Evolutionary conservation across 2,797 vertebrate genomes (phyloP), one percentile per base, ranked within the genome.

Genomic region (Phataginus tricuspis): DNA sequence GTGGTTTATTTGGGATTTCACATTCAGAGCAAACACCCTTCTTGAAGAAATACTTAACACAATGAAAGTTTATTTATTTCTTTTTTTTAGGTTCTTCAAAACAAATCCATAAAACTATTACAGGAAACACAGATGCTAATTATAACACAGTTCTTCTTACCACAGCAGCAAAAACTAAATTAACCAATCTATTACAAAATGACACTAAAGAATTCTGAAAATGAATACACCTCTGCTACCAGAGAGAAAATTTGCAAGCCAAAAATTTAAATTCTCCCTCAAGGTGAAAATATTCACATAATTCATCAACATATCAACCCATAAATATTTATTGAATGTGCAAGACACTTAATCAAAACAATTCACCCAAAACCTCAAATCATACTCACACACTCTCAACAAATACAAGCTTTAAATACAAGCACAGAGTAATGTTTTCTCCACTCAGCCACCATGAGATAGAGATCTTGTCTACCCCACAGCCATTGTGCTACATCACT

Each of bases 1-100:
- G 57, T 82, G 11, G 27, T 68, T 45, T 95, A 92, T 74, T 75
- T 79, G 64, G 23, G 29, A 74, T 78, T 84, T 89, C 31, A 83
- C 29, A 90, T 57, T 78, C 90, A 95, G 19, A 85, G 37, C 18
- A 86, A 86, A 85, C 45, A 90, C 6, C 63, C 57, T 68, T 92
- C 57, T 87, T 94, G 27, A 95, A 95, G 42, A 94, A 94, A 59
- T 94, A 96, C 68, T 63, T 79, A 94, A 42, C 86, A 96, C n/a
- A 90, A 97, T 71, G 27, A 34, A 91, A 72, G 16, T 45, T 45
- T 18, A 25, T 27, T 77, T 53, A 12, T 42, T 78, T 72, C 59
- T 82, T 95, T 16, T 78, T 51, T 51, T 74, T 49, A 37, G 31
- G 59, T 80, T 93, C 66, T 86, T 94, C 49, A 85, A 96, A 92